Base-by-base conservation (phyloP, 2,888 invertebrate species). In the Piscicola geometra region DNA sequence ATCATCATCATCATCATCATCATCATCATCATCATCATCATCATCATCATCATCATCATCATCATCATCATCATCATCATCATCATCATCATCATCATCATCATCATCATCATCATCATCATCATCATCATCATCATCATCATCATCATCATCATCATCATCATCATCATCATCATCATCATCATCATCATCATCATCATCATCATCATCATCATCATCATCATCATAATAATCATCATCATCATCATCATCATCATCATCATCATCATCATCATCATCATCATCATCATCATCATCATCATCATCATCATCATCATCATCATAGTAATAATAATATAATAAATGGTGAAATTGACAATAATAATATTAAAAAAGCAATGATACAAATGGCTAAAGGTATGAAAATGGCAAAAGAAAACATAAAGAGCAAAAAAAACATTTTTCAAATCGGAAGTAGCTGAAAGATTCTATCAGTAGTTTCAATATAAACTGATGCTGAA, bases 221-320 rank as follows among this genome's bases (percentile, higher is more conserved):
- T 64, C 64, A 64, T 64, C 64, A 30, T 74, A 52, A 73, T 73
- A 30, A 73, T 76, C 41, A 73, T 76, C 41, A 74, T 73, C 41
- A 73, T 76, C 60, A 73, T 74, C 60, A 73, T 74, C 60, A 73
- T 74, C 33, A 73, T 60, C 33, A 73, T 56, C 33, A 60, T 75
- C 33, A 73, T 76, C 60, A 76, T 73, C 41, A 73, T 76, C 60
- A 76, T 73, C 60, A 73, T 75, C 60, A 52, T 76, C 41, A 72
- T 74, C 60, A 73, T 76, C 33, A 73, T 76, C 33, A 50, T 76
- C 60, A 73, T 75, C 33, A 73, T 76, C 72, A 76, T 60, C 72
- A 60, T 72, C 33, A 21, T 35, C 60, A 50, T 47, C 1, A 5
- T 73, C 25, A 52, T 73, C 47, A 71, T 72, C 2, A 50, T 15